phyloP scores from a whole-genome alignment of 2,888 invertebrate species.

The Dinocampus coccinellae region DNA sequence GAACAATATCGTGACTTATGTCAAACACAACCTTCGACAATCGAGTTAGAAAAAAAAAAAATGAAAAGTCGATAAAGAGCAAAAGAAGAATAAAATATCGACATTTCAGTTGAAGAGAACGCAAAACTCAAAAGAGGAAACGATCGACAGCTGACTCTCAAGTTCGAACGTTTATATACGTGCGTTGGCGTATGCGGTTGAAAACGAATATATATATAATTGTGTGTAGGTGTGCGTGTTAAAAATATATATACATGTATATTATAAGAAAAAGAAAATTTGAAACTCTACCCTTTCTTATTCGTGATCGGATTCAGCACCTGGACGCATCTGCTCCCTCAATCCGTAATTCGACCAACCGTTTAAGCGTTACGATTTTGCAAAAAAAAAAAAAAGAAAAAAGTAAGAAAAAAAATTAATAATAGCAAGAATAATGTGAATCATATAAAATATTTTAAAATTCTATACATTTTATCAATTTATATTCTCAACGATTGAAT shows the following conservation, averaged over 20 bases:
- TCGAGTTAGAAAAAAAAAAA: no score
- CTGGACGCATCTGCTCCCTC: slow-evolving; percentile 57
- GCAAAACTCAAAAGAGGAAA: slow-evolving; percentile 43
- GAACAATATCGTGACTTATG: no score
- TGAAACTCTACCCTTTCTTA: slow-evolving; percentile 55
- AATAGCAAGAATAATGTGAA: neutral
- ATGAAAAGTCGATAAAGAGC: neutral
- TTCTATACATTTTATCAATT: no score
- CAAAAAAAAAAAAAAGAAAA: neutral
- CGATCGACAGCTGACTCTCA: slow-evolving; percentile 54
- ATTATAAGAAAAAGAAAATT: slow-evolving; percentile 30
- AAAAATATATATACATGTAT: no score
- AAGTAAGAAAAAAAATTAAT: neutral
- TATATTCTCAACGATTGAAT: no score
- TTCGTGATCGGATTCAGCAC: slow-evolving; percentile 46
- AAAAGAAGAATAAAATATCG: slow-evolving; percentile 17
- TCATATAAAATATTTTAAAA: neutral
- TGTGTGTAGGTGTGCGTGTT: neutral
- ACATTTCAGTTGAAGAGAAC: slow-evolving; percentile 18
- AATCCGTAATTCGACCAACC: slow-evolving; percentile 12
- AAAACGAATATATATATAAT: slow-evolving; percentile 15
- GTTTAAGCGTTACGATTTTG: slow-evolving; percentile 22
- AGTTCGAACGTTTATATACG: slow-evolving; percentile 7
- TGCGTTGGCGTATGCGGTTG: slow-evolving; percentile 20
- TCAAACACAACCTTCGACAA: no score